phyloP scores from a whole-genome alignment of 2,888 invertebrate species.

The Aproaerema taeniolella region DNA sequence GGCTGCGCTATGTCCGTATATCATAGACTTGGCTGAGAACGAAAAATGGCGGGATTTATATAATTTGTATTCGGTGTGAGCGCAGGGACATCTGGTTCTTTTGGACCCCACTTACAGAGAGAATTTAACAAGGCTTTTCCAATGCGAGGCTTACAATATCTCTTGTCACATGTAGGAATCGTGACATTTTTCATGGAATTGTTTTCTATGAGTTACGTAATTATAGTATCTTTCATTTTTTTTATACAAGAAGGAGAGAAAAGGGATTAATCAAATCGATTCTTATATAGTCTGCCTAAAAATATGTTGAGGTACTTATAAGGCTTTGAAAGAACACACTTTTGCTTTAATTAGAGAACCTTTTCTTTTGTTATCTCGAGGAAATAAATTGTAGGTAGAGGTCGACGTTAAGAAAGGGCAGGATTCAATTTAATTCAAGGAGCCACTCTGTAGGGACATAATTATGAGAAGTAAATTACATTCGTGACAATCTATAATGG shows the following conservation, averaged over 20 bases:
- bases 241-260: too few species aligned
- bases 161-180: background rate
- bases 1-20: too few species aligned
- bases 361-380: background rate
- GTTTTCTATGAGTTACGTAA: too few species aligned
- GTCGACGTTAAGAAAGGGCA: slow-evolving; percentile 22
- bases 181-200: too few species aligned
- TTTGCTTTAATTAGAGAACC: too few species aligned
- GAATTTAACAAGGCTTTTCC: slow-evolving; percentile 31
- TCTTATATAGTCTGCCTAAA: too few species aligned
- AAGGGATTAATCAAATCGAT: too few species aligned
- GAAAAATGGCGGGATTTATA: slow-evolving; percentile 42
- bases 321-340: too few species aligned
- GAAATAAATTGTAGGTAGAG: slow-evolving; percentile 1
- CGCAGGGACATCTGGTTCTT: slow-evolving; percentile 43
- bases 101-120: slow-evolving; percentile 28
- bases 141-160: too few species aligned
- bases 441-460: slow-evolving; percentile 10
- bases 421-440: slow-evolving; percentile 18
- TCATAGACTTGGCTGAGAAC: slow-evolving; percentile 26
- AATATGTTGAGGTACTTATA: too few species aligned
- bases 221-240: too few species aligned
- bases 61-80: slow-evolving; percentile 43
- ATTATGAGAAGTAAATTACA: slow-evolving; percentile 17
- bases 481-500: slow-evolving; percentile 15